Conservation (phyloP, 1,140 invertebrate genomes). For the Sarcophaga peregrina region DNA sequence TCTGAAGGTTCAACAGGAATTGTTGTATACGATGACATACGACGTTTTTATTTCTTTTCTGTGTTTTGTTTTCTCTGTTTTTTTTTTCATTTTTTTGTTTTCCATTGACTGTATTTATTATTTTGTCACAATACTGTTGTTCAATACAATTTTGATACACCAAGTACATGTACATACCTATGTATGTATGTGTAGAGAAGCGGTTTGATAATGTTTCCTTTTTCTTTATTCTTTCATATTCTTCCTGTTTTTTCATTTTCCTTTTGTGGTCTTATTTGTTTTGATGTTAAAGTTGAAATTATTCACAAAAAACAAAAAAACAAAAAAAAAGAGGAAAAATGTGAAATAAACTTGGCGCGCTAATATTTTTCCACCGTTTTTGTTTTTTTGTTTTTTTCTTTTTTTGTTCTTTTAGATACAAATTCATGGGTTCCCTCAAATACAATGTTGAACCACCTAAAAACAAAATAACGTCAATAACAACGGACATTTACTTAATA, state of each 20-base stretch:
- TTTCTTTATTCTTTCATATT: slow-evolving; percentile 54
- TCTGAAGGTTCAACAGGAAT: too few species aligned
- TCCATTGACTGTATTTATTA: neutral
- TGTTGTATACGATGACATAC: too few species aligned
- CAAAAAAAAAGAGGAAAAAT: slow-evolving; percentile 36
- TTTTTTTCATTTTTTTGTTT: too few species aligned
- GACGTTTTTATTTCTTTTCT: too few species aligned
- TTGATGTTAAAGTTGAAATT: neutral
- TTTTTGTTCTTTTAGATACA: too few species aligned
- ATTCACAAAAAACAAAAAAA: neutral
- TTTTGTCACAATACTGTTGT: neutral
- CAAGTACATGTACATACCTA: too few species aligned
- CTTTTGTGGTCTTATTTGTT: slow-evolving; percentile 39
- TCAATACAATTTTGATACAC: too few species aligned
- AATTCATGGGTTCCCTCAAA: too few species aligned
- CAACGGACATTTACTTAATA: neutral
- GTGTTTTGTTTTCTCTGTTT: too few species aligned
- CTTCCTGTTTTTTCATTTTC: slow-evolving; percentile 45
- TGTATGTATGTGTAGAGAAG: neutral
- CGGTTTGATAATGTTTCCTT: neutral
- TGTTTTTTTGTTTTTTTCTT: too few species aligned
- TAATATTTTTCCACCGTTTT: neutral
- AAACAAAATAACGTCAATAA: neutral
- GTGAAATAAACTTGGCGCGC: slow-evolving; percentile 4
- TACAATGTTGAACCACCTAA: neutral